Conservation (phyloP, 2,797 vertebrate genomes). For the Lacerta bilineata region DNA sequence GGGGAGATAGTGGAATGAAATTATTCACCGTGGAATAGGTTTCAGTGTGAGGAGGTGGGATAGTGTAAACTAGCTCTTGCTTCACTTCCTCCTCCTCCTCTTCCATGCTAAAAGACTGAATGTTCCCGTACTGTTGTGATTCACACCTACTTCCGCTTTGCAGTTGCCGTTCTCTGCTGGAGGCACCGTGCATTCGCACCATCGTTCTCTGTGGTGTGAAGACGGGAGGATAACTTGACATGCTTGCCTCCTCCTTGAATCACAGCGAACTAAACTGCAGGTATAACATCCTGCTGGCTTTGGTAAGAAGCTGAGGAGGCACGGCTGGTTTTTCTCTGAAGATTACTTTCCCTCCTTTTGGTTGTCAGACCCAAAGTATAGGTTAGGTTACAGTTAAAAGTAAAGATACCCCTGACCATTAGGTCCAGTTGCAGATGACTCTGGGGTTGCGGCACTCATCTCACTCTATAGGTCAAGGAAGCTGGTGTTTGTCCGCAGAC, state of each 20-base stretch:
- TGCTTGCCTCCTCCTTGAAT: not conserved
- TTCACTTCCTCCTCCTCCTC: not conserved
- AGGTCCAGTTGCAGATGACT: no score
- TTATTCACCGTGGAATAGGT: not conserved
- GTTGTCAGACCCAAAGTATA: not conserved
- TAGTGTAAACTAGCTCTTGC: not conserved
- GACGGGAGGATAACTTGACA: not conserved
- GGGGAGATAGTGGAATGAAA: not conserved
- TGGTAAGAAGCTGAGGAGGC: not conserved
- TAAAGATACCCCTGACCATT: no score
- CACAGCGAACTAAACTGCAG: not conserved
- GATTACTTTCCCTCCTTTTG: not conserved
- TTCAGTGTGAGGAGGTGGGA: not conserved
- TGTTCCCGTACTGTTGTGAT: conserved; percentile 8
- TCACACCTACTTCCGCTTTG: not conserved
- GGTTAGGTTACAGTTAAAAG: no score
- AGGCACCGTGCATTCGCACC: not conserved
- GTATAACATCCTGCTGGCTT: not conserved
- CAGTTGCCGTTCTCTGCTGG: not conserved
- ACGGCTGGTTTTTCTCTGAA: not conserved
- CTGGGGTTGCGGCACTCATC: no score
- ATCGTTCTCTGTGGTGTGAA: not conserved
- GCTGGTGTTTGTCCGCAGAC: no score
- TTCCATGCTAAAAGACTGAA: not conserved
- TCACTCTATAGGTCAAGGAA: no score